Percentiles rank a stretch among this genome's conserved stretches.
Evolutionary conservation across 2,113 vertebrate species (phyloP).

Genomic region (Psilopogon haemacephalus): DNA sequence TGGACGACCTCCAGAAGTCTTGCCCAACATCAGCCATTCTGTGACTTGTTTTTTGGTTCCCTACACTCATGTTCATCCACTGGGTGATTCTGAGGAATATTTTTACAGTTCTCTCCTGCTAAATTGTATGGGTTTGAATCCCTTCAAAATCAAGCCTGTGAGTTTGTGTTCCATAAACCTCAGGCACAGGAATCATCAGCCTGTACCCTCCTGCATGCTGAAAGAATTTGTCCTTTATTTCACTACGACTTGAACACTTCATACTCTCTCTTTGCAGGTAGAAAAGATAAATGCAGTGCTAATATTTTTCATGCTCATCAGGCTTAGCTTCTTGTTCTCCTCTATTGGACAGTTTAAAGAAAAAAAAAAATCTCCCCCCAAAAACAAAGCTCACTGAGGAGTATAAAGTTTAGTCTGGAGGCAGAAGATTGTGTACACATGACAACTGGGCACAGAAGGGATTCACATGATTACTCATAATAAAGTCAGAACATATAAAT

Average conservation of each 20-base stretch:
- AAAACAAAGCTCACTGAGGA: neutral
- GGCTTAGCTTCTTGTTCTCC: neutral
- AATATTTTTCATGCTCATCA: neutral
- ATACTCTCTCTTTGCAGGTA: neutral
- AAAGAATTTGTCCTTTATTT: neutral
- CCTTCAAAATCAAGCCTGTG: neutral
- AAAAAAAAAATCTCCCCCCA: neutral
- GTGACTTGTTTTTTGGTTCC: neutral
- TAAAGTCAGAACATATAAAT: neutral
- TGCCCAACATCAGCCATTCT: neutral
- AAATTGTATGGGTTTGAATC: neutral
- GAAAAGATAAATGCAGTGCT: neutral
- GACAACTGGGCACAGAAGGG: neutral
- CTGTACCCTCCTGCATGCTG: neutral
- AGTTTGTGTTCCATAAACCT: neutral
- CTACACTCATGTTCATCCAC: neutral
- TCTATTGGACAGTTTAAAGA: neutral
- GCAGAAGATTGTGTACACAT: fast-evolving
- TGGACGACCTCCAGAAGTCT: neutral
- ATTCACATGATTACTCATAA: neutral
- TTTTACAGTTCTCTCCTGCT: neutral
- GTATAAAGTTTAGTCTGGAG: neutral
- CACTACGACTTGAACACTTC: neutral
- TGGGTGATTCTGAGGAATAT: neutral
- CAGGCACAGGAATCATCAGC: neutral